These are phyloP conservation scores for Dendropsophus ebraccatus DNA, from an alignment of 2,113 vertebrate genomes.

Conservation along the genomic window DNA sequence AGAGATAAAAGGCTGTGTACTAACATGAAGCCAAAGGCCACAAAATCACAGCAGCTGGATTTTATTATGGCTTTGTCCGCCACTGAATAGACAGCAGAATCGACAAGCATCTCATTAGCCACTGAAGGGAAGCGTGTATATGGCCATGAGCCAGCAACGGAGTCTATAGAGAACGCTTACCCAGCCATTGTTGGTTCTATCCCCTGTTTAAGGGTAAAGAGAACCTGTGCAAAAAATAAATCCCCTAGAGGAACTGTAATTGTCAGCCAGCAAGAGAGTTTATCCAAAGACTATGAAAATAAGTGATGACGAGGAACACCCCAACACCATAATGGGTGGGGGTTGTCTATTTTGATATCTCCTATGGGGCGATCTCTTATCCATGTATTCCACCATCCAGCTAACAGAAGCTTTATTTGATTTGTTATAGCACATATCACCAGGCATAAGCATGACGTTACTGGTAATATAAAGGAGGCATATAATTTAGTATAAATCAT, in stretches of 20 bases:
- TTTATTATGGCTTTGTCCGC: neutral
- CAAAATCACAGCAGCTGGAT: neutral
- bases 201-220: neutral
- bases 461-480: neutral
- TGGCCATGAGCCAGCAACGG: neutral
- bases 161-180: neutral
- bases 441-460: neutral
- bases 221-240: neutral
- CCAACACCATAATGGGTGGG: neutral
- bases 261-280: neutral
- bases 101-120: neutral
- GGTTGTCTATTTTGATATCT: neutral
- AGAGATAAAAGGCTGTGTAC: neutral
- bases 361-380: neutral
- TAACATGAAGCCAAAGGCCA: slow-evolving; percentile 5
- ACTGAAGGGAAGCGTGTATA: neutral
- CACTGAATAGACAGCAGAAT: neutral
- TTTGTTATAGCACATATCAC: neutral
- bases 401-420: neutral
- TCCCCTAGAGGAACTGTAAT: neutral
- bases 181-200: neutral
- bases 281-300: neutral
- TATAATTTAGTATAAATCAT: neutral
- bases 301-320: neutral
- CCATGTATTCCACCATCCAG: neutral